Base-by-base conservation (phyloP, 2,888 invertebrate genomes). In the Atherix ibis region DNA sequence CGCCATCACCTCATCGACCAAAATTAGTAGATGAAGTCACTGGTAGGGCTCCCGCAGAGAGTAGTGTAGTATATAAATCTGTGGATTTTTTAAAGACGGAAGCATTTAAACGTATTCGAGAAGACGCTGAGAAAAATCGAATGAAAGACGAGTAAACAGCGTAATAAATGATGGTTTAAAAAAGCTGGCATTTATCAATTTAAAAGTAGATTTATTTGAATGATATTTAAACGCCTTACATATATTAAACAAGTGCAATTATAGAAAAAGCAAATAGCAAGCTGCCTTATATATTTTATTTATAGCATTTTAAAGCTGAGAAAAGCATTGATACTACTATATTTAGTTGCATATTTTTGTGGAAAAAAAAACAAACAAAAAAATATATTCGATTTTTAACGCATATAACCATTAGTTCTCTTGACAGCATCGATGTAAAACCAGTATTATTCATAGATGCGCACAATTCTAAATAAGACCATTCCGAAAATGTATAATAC, bases 41-140 rank as follows among this genome's bases (percentile, higher is more conserved):
- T 55, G 52, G 39, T 47, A 51, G 44, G 52, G 50, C 39, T 44
- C 51, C 4, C 45, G 52, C 4, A 46, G 48, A 2, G 48, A 46
- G 2, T 40, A 49, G 56, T 34, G 67, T 80, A 1, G 84, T 84
- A 6, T 92, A 92, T 60, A 87, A 89, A 56, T 84, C 82, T 2
- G 89, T 94, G 1, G 92, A 94, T 63, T 92, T 92, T 64, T 65
- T 87, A 33, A 92, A 89, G 66, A 94, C 92, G 0, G 79, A 87
- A 54, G 92, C 91, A 5, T 85, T 94, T 52, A 87, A 84, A 58
- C 76, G 81, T 39, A 88, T 84, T 24, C 70, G 81, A 33, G 77
- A 81, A 52, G 77, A 80, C 50, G 76, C 81, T 1, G 83, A 80
- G 52, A 76, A 74, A 40, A 74, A 74, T 22, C 61, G 79, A 18